phyloP scores from a whole-genome alignment of 2,888 invertebrate genomes.

The Coremacera marginata region DNA sequence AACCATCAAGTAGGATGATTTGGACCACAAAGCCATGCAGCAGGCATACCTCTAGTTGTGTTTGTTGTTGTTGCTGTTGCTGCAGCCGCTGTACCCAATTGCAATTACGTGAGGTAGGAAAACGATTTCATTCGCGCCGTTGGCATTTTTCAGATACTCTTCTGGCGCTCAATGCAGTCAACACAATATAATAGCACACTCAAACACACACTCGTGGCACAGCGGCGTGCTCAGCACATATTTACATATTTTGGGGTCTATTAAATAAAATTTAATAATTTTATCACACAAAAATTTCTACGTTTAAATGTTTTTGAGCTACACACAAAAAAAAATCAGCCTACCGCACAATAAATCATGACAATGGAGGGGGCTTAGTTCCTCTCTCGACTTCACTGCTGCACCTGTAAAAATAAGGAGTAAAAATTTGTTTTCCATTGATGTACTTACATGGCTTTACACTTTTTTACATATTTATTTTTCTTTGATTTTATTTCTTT shows the following conservation, averaged over 20 bases:
- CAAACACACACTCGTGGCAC: no score
- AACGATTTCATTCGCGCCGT: not conserved
- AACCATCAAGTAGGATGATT: not conserved
- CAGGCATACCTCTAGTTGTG: not conserved
- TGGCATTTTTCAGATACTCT: not conserved
- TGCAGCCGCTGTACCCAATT: not conserved
- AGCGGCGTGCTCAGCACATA: not conserved
- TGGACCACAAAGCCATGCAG: not conserved
- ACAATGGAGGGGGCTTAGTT: no score
- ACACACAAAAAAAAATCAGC: no score
- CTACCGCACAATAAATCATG: no score
- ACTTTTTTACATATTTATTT: no score
- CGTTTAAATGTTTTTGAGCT: no score
- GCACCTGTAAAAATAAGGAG: no score
- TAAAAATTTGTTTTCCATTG: no score
- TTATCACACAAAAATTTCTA: not conserved
- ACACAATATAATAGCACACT: no score
- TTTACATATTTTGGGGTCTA: not conserved
- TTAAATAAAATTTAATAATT: not conserved
- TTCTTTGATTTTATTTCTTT: no score
- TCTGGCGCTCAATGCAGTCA: not conserved
- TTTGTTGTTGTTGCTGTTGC: not conserved
- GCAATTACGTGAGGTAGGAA: conserved; percentile 9
- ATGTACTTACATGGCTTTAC: no score
- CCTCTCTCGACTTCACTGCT: no score